These are phyloP conservation scores for Leptosomus discolor DNA, from an alignment of 2,113 vertebrate species.

Conservation along the genomic window DNA sequence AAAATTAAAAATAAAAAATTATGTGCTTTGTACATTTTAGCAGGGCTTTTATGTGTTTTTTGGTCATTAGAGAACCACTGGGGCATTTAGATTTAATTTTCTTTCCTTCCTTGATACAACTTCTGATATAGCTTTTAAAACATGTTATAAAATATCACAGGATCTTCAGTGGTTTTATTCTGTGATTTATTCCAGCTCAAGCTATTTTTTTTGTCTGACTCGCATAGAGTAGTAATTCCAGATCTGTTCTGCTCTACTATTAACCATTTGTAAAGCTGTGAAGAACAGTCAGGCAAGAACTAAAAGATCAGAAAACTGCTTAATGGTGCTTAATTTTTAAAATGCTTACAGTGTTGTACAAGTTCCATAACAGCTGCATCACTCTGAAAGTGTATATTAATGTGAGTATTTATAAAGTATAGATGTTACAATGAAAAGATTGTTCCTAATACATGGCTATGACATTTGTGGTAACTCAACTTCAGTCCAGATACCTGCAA, in stretches of 20 bases:
- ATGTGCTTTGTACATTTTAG: background rate
- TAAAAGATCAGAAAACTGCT: background rate
- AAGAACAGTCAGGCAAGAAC: background rate
- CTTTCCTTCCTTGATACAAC: background rate
- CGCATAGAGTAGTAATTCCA: background rate
- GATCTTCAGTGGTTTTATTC: background rate
- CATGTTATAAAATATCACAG: background rate
- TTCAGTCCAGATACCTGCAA: background rate
- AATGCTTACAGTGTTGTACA: background rate
- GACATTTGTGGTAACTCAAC: background rate
- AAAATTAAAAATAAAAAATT: background rate
- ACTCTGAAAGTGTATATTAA: background rate
- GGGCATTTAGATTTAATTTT: background rate
- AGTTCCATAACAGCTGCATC: background rate
- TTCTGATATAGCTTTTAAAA: background rate
- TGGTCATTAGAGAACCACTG: background rate
- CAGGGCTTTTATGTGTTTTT: background rate
- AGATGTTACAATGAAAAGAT: background rate
- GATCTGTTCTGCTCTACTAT: background rate
- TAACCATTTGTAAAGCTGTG: background rate
- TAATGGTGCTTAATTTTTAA: background rate
- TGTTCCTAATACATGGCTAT: background rate
- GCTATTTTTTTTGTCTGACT: background rate
- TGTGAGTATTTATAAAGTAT: background rate
- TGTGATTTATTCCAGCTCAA: background rate